Base-by-base conservation (phyloP, 2,797 vertebrate species). In the Notolabrus celidotus region DNA sequence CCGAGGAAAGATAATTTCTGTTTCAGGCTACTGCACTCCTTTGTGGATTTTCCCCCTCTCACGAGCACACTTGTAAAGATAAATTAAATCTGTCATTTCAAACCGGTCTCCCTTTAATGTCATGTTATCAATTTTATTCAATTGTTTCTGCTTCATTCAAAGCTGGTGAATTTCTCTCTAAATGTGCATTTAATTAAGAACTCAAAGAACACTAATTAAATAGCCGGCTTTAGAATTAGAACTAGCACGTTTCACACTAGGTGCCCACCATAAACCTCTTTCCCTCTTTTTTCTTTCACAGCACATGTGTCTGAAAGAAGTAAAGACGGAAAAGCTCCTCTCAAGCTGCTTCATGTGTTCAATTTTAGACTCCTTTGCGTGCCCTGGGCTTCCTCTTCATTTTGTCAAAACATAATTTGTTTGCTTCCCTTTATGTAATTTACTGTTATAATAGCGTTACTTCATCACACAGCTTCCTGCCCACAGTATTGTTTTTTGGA, bases 151-250 rank as follows among this genome's bases (percentile, higher is more conserved):
- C 70, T 36, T 82, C 54, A 77, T 83, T 79, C 67, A 83, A 80
- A 87, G 80, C 67, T 9, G 22, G 27, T 52, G 62, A 73, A 74
- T 70, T 43, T 77, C 45, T 80, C 74, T 81, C 55, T 56, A 83
- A 89, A 88, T 83, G 78, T 81, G 62, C 47, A 71, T 90, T 92
- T 85, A 87, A 89, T 92, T 87, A 89, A 83, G 49, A 83, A 78
- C 77, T 86, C 79, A 87, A 90, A 90, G 84, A 82, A 69, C 47
- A 49, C 70, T 86, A 88, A 92, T 91, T 88, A 88, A 87, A 86
- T 79, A 78, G 65, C 17, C 17, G 3, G 25, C 74, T 87, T 86
- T 60, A 54, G 62, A 86, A 69, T 79, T 47, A 41, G 43, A 79
- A 58, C 25, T 75, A 71, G 47, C 38, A 60, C 42, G 11, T 66